Evolutionary conservation across 2,797 vertebrate genomes (phyloP), one percentile per base, ranked within the genome.

Genomic region (Alcedo atthis): DNA sequence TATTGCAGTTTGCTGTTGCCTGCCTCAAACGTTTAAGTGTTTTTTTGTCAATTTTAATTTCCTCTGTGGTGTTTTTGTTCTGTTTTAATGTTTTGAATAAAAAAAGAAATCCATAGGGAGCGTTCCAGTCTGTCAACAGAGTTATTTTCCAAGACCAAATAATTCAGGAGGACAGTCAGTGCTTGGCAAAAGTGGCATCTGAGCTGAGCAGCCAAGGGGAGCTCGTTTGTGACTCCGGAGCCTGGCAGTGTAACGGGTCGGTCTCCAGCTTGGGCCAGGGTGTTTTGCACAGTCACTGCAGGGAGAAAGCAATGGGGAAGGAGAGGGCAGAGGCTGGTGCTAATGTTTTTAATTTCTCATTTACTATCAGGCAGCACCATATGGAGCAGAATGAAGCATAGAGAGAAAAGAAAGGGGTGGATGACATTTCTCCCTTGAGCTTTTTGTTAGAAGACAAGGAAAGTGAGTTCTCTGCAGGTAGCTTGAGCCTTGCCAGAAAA

Each of bases 381-480:
- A 94, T 94, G 90, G 90, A 94, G 78, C 49, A 90, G 93, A 87
- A 71, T 3, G 14, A 43, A 87, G 73, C 48, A 59, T 62, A 45
- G 1, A 85, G 62, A 82, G 76, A 45, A 43, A 71, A 81, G 62
- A 40, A 40, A 77, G 58, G 76, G 28, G 85, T 83, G 84, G 92
- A 90, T 83, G 76, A 51, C 55, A 37, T 86, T 81, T 96, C 87
- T 93, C 89, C 84, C 92, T 85, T 66, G 78, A 92, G 91, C 66
- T 87, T 55, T 78, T 82, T 80, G 61, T 88, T 70, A 87, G 57
- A 73, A 76, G 67, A 61, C 79, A 91, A 70, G 83, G 37, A 68
- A 92, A 94, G 90, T 89, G 92, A 91, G 95, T 94, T 94, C 88
- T 94, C 90, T 94, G 93, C 88, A 95, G 93, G 91, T 93, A 89